phyloP scores from a whole-genome alignment of 2,888 invertebrate genomes.

The Ashinkailepas kermadecensis region DNA sequence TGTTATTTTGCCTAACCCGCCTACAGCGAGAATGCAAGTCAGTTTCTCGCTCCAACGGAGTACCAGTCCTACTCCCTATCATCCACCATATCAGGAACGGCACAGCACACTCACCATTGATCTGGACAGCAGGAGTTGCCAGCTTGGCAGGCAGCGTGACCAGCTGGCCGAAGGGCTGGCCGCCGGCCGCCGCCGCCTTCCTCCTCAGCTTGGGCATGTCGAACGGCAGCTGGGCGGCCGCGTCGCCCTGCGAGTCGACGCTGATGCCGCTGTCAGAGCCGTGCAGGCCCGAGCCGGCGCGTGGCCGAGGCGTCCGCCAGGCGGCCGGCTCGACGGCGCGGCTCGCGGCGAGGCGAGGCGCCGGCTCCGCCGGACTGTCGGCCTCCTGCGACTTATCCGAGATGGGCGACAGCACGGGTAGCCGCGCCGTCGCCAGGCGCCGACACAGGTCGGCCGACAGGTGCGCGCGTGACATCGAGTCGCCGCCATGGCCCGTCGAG shows the following conservation, averaged over 20 bases:
- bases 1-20: too few species aligned
- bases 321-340: constrained; percentile 67
- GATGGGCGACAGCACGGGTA: constrained; percentile 60
- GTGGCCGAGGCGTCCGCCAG: constrained; percentile 46
- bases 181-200: constrained; percentile 40
- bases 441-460: neutral
- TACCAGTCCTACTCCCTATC: too few species aligned
- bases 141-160: too few species aligned
- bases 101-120: too few species aligned
- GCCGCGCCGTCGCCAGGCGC: neutral
- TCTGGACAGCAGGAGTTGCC: too few species aligned
- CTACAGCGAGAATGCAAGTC: too few species aligned
- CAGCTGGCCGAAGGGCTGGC: constrained; percentile 36
- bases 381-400: constrained; percentile 85
- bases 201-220: constrained; percentile 79
- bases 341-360: constrained; percentile 54
- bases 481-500: constrained; percentile 51
- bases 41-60: too few species aligned
- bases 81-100: too few species aligned
- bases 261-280: constrained; percentile 80
- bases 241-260: constrained; percentile 43
- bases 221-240: constrained; percentile 56
- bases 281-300: constrained; percentile 36
- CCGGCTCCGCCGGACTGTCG: constrained; percentile 68
- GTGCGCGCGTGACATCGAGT: neutral